Base-by-base conservation (phyloP, 2,888 invertebrate species). In the Galeopsomyia nigrocyanea region DNA sequence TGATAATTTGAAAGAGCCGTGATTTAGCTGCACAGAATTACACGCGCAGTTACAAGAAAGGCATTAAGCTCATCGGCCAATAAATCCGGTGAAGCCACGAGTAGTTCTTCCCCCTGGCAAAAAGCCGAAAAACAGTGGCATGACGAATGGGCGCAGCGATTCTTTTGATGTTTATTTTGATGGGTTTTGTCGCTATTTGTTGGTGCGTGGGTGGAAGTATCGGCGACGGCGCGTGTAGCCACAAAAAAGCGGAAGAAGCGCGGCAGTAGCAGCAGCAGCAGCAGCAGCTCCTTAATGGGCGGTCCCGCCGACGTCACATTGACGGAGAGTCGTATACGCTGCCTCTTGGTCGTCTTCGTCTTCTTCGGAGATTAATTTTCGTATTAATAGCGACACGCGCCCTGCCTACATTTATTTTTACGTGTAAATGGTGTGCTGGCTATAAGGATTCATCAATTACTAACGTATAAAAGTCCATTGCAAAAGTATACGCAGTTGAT, bases 311-410 rank as follows among this genome's bases (percentile, higher is more conserved):
- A 71, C 74, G 77, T 79, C 78, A 78, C 74, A 76, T 77, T 78
- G 75, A 79, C 76, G 77, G 75, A 76, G 77, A 79, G 77, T 69
- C 51, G 65, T 51, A 70, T 53, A 50, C 19, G 26, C 51, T 62
- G 71, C 17, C 39, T 57, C 39, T 14, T n/a, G 14, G 3, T 26
- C 14, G 10, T 19, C 55, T 61, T 39, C 19, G 39, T 10, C 68
- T 69, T 74, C 74, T 72, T 67, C 71, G 69, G 57, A 76, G 76
- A 78, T 79, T 78, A 79, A 79, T 79, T 77, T 78, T 67, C 73
- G 76, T 79, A 79, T 77, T 78, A 79, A 79, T 79, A 79, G 78
- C 74, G 47, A 55, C 55, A 55, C 55, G 21, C 9, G 10, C 17
- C 9, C 22, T 21, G 55, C 22, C 10, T 9, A 22, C 14, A 53